phyloP scores from a whole-genome alignment of 1,140 invertebrate species.

The Zophobas morio region DNA sequence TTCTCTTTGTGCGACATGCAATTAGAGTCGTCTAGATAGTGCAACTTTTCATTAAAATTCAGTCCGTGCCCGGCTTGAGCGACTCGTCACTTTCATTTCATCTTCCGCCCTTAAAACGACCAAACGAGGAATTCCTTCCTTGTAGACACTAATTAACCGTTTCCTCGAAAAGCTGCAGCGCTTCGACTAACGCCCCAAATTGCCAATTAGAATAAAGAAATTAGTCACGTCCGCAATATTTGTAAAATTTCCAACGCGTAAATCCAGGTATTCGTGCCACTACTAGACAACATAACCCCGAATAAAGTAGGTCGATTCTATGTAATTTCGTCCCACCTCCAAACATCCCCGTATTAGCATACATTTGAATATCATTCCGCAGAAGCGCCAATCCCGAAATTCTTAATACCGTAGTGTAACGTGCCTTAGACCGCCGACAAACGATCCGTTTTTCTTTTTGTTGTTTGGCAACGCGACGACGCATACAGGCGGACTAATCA shows the following conservation, averaged over 20 bases:
- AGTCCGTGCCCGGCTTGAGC: no score
- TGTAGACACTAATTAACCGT: no score
- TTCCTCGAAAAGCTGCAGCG: no score
- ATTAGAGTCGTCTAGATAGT: no score
- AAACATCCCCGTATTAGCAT: background rate
- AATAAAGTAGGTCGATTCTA: conserved; percentile 1
- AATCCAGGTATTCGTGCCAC: background rate
- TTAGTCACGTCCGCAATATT: background rate
- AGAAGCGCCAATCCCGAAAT: background rate
- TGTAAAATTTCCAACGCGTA: conserved; percentile 1
- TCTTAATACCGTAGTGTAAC: background rate
- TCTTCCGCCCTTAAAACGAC: no score
- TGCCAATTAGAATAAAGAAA: no score
- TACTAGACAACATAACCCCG: background rate
- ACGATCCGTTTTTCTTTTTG: conserved; percentile 3
- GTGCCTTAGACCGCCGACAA: conserved; percentile 6
- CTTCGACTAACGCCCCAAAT: no score
- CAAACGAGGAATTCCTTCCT: no score
- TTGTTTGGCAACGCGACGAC: conserved; percentile 2
- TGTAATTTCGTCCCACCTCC: conserved; percentile 5
- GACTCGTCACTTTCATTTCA: no score
- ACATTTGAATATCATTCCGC: conserved; percentile 22
- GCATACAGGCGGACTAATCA: background rate
- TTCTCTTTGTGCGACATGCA: no score
- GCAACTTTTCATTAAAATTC: no score